phyloP scores from a whole-genome alignment of 2,888 invertebrate genomes.

The Portevinia maculata region DNA sequence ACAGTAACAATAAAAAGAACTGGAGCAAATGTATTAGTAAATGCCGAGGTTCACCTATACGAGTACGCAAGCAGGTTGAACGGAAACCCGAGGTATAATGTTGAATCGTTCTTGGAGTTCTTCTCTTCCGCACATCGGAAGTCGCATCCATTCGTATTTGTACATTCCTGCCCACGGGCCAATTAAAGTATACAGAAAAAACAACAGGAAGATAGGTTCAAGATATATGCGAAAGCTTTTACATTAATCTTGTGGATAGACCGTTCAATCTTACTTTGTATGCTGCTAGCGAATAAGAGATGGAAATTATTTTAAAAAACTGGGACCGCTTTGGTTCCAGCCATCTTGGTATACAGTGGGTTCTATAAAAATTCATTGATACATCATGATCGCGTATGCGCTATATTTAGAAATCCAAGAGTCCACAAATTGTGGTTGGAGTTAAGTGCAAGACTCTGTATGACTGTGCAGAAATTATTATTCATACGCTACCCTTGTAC shows the following conservation, averaged over 20 bases:
- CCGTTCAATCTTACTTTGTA: constrained; percentile 50
- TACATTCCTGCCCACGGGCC: not conserved
- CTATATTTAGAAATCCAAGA: constrained; percentile 26
- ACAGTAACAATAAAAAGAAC: constrained; percentile 14
- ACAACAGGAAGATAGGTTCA: too few relatives aligned
- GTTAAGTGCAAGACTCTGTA: constrained; percentile 50
- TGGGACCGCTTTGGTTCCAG: constrained; percentile 32
- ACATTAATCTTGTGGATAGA: constrained; percentile 56
- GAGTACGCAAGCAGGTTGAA: constrained; percentile 3
- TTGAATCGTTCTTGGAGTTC: constrained; percentile 39
- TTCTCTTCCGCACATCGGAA: constrained; percentile 51
- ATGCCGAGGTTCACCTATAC: constrained; percentile 10
- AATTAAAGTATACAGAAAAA: constrained; percentile 29
- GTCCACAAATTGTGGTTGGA: constrained; percentile 31
- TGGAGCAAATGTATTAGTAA: constrained; percentile 11
- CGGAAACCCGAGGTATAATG: constrained; percentile 44
- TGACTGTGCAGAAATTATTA: constrained; percentile 51
- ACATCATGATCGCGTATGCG: constrained; percentile 12
- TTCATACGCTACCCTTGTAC: constrained; percentile 23
- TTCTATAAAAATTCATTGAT: constrained; percentile 31
- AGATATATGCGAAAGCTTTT: constrained; percentile 62
- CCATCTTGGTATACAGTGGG: not conserved
- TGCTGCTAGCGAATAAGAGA: constrained; percentile 36
- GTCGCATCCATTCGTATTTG: constrained; percentile 56
- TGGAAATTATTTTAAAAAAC: constrained; percentile 59